phyloP scores from a whole-genome alignment of 2,888 invertebrate species.

The Tachina lurida region DNA sequence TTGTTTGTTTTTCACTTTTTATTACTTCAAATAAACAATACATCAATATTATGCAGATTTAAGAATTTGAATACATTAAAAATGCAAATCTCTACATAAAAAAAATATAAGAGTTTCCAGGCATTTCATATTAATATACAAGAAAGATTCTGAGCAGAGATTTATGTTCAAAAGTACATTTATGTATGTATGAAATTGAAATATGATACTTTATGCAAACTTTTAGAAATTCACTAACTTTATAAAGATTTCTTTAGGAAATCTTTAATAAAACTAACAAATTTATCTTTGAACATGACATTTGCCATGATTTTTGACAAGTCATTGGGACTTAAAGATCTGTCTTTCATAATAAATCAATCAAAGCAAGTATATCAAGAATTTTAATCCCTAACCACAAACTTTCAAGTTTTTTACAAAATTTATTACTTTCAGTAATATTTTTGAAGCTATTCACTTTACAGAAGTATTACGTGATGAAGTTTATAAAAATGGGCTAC shows the following conservation, averaged over 20 bases:
- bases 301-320: background rate
- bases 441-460: background rate
- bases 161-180: background rate
- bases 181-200: too few species aligned
- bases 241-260: too few species aligned
- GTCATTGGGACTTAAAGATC: too few species aligned
- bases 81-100: slow-evolving; percentile 36
- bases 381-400: background rate
- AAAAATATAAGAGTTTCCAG: background rate
- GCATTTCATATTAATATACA: background rate
- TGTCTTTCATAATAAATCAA: background rate
- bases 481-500: background rate
- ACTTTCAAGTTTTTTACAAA: background rate
- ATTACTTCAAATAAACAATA: slow-evolving; percentile 40
- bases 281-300: background rate
- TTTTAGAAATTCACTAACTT: too few species aligned
- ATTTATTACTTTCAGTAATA: background rate
- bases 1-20: background rate
- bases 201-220: too few species aligned
- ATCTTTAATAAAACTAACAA: too few species aligned
- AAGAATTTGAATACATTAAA: slow-evolving; percentile 49
- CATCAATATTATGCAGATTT: slow-evolving; percentile 58
- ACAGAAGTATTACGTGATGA: background rate
- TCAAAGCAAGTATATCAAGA: background rate
- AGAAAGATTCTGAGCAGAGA: background rate